Evolutionary conservation across 1,140 invertebrate species (phyloP), one percentile per base, ranked within the genome.

Genomic region (Procambarus virginalis): DNA sequence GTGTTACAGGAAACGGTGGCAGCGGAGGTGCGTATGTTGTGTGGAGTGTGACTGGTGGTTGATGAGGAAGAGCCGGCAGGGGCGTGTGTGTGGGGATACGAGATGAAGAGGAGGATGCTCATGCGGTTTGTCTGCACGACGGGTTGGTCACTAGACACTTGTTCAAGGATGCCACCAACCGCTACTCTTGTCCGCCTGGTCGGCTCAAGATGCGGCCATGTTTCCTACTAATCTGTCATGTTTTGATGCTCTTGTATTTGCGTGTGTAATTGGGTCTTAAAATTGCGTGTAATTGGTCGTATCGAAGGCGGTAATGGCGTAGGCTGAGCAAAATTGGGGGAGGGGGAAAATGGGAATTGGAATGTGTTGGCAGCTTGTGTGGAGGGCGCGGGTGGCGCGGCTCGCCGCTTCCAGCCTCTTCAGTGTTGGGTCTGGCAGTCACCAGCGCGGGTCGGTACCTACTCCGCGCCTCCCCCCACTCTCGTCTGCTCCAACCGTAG

Each of bases 101-200:
- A 46, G n/a, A 58, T 55, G 77, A 78, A 58, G 48, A 80, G 49
- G 77, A 78, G 48, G 78, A 80, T 80, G 78, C 78, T 58, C 20
- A 17, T 49, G 22, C 34, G 78, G 78, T 58, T 12, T 80, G 49
- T 55, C 78, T 80, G 49, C 78, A 49, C 78, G 78, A 34, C 78
- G 78, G 78, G 49, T 48, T 80, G 78, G 78, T 80, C 78, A 80
- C 49, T 80, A 80, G 49, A 80, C 78, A 80, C 78, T 80, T 80
- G 78, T 80, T n/a, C 48, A 8, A 22, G 9, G 78, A 58, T 80
- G 78, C 78, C 78, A 58, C 55, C 20, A 17, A 58, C 10, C 49
- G 49, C 78, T 48, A n/a, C 9, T 49, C 0, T 78, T 14, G 77
- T 34, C 34, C 14, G 12, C 12, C 34, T 2, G 4, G 34, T 34